Evolutionary conservation across 2,797 vertebrate genomes (phyloP).

Genomic region (Gallirallus australis): DNA sequence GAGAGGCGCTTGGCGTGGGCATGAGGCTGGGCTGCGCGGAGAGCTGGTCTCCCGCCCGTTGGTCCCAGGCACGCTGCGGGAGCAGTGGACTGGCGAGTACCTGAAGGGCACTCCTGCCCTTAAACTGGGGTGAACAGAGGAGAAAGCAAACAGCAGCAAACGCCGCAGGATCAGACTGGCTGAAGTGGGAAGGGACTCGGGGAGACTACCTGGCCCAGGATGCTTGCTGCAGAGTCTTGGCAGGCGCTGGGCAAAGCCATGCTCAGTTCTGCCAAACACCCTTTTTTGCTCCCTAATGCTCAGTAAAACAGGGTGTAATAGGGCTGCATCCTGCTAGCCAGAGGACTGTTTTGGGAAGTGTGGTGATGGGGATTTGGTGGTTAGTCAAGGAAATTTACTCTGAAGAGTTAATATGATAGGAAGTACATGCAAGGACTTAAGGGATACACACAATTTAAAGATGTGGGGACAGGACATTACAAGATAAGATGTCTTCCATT

Average conservation of each 20-base stretch:
- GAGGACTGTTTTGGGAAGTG: not conserved
- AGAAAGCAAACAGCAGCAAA: not conserved
- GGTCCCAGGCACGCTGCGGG: accelerated
- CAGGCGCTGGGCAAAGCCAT: not conserved
- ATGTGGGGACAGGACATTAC: too few species aligned
- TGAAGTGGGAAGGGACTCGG: not conserved
- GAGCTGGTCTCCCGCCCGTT: not conserved
- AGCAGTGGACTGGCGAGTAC: not conserved
- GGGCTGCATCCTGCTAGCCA: accelerated
- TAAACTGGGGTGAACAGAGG: accelerated
- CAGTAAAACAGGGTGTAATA: accelerated
- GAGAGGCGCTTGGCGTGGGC: not conserved
- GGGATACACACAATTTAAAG: not conserved
- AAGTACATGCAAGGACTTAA: not conserved
- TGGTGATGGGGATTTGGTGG: not conserved
- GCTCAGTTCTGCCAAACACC: not conserved
- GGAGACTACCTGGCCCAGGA: not conserved
- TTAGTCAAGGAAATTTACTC: not conserved
- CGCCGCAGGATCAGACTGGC: accelerated
- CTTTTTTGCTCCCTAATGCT: not conserved
- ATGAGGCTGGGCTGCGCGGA: not conserved
- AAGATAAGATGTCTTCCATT: not conserved
- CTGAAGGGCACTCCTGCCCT: accelerated
- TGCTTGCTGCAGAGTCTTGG: not conserved
- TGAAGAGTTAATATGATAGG: not conserved